Conservation (phyloP, 2,888 invertebrate genomes). For the Ypsolopha scabrella region DNA sequence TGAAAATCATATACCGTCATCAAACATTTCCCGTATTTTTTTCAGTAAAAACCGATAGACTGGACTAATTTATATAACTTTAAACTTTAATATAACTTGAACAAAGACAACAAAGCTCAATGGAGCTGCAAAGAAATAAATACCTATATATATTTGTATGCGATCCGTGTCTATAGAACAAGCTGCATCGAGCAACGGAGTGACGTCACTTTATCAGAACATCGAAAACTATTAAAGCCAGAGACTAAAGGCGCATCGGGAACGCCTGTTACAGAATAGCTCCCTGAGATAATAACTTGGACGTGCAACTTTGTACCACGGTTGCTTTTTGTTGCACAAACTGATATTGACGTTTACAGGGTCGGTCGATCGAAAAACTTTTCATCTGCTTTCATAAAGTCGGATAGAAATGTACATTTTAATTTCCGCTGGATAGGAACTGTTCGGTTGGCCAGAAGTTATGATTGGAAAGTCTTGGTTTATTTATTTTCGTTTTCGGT, state of each 20-base stretch:
- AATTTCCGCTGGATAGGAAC: neutral
- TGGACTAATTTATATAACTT: too few species aligned
- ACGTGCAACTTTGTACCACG: neutral
- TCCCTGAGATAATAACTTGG: neutral
- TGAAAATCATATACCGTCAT: too few species aligned
- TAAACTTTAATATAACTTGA: too few species aligned
- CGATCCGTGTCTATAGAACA: neutral
- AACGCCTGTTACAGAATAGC: too few species aligned
- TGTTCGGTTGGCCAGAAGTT: neutral
- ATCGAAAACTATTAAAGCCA: neutral
- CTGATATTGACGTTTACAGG: neutral
- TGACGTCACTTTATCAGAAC: neutral
- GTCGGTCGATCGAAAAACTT: neutral
- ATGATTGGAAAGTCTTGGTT: neutral
- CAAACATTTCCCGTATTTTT: too few species aligned
- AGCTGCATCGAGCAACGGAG: neutral
- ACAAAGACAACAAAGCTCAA: too few species aligned
- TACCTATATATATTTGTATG: too few species aligned
- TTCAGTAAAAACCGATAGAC: too few species aligned
- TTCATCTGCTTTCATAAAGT: neutral
- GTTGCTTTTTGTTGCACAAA: neutral
- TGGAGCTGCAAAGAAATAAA: too few species aligned
- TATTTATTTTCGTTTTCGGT: neutral
- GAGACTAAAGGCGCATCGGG: too few species aligned
- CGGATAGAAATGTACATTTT: neutral